Evolutionary conservation across 2,797 vertebrate genomes (phyloP), one percentile per base, ranked within the genome.

Genomic region (Synanceia verrucosa): DNA sequence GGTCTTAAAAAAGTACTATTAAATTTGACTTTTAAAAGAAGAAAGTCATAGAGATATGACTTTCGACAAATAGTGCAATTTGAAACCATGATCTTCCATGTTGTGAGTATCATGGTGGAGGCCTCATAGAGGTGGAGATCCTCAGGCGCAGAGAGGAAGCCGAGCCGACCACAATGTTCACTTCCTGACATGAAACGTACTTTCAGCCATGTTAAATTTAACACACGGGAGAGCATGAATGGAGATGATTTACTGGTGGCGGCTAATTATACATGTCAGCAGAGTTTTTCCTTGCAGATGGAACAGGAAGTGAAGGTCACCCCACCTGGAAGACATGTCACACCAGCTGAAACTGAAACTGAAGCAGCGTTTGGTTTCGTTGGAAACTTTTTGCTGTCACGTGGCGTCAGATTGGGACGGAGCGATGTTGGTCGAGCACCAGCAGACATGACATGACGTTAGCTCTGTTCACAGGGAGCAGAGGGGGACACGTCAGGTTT

Each of bases 301-400:
- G 57, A 77, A 72, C 71, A 81, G 80, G 71, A 91, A 83, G 73
- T 68, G 63, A 73, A 86, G 61, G 79, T 81, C 82, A 71, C 76
- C 65, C 82, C 89, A 87, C 84, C 85, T 89, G 85, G 84, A 83
- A 84, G 85, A 85, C 73, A 44, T 72, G 84, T 84, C 67, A 37
- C 82, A 76, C 59, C 29, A 26, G 52, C 53, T 83, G 61, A 68
- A 43, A 43, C 53, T 83, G 61, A 68, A 43, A 43, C 39, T 9
- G 18, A 43, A 70, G 52, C 57, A 11, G 64, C 26, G 59, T 55
- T 65, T 46, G 69, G 69, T 81, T 78, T 82, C 79, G 76, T 44
- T 82, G 80, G 79, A 87, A 85, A 83, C 63, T n/a, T 72, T n/a
- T 78, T 56, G 36, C 39, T 56, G 77, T 78, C 66, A 31, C 50